phyloP scores from a whole-genome alignment of 2,888 invertebrate species.

The Bugulina stolonifera region DNA sequence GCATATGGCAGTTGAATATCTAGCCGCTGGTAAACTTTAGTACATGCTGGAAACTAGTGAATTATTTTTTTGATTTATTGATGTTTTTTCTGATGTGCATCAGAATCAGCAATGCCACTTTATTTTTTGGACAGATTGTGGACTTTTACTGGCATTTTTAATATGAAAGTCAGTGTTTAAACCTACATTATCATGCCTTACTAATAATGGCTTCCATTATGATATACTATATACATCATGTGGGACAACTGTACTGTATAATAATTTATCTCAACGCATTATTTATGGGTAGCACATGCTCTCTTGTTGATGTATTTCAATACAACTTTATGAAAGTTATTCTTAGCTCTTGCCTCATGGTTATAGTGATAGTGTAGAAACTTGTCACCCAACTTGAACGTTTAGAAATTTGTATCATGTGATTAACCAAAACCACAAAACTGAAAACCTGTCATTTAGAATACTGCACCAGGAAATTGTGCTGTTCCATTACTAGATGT shows the following conservation, averaged over 20 bases:
- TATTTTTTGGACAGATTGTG: slow-evolving; percentile 18
- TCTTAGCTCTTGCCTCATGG: too few relatives aligned
- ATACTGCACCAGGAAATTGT: too few relatives aligned
- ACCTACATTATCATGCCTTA: slow-evolving; percentile 14
- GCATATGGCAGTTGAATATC: neutral
- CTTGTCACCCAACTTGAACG: too few relatives aligned
- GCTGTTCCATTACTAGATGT: too few relatives aligned
- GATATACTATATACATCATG: neutral
- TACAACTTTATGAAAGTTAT: neutral
- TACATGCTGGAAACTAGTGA: neutral
- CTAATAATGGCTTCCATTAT: slow-evolving; percentile 15
- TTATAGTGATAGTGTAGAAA: too few relatives aligned
- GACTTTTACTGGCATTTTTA: slow-evolving; percentile 9
- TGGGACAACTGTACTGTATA: neutral
- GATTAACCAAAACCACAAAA: too few relatives aligned
- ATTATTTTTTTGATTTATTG: neutral
- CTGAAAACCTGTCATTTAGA: too few relatives aligned
- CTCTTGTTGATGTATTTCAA: neutral
- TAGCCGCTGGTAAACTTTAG: neutral
- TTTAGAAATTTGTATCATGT: too few relatives aligned
- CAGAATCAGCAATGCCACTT: neutral
- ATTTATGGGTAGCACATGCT: neutral
- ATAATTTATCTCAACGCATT: neutral
- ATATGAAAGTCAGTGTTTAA: slow-evolving; percentile 2
- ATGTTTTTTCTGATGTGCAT: neutral